Percentiles rank a stretch among this genome's conserved stretches.
Evolutionary conservation across 1,140 invertebrate genomes (phyloP).

Genomic region (Dolichoris vasculosae): DNA sequence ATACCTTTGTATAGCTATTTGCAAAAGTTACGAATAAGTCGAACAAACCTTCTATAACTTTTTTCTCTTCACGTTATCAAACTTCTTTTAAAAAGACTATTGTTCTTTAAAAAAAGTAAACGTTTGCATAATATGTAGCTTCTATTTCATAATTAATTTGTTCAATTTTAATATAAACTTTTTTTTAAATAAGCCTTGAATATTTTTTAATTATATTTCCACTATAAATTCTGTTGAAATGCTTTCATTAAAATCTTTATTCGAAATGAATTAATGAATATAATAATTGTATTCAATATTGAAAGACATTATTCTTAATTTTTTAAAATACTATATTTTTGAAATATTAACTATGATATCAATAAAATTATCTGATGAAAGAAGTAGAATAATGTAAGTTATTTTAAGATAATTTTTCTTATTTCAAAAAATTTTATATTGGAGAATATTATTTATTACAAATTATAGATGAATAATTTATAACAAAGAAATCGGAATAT

Average conservation of each 20-base stretch:
- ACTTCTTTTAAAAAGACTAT: not conserved
- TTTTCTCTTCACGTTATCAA: not conserved
- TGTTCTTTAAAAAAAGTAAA: not conserved
- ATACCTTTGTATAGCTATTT: not conserved
- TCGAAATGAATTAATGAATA: not conserved
- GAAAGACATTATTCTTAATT: too few species aligned
- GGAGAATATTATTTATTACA: too few species aligned
- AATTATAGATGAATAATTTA: too few species aligned
- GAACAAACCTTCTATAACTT: not conserved
- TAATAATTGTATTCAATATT: too few species aligned
- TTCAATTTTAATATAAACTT: not conserved
- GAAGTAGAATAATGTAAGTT: too few species aligned
- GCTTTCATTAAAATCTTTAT: not conserved
- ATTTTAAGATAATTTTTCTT: too few species aligned
- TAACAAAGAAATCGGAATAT: too few species aligned
- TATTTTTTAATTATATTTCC: not conserved
- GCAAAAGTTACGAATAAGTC: not conserved
- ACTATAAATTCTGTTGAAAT: not conserved
- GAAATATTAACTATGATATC: too few species aligned
- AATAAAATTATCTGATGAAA: too few species aligned
- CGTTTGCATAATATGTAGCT: not conserved
- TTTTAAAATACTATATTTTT: too few species aligned
- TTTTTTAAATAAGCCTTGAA: not conserved
- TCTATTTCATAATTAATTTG: slow-evolving; percentile 5
- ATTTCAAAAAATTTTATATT: too few species aligned